These are phyloP conservation scores for Polypedilum vanderplanki DNA, from an alignment of 1,140 invertebrate genomes.

Conservation along the genomic window DNA sequence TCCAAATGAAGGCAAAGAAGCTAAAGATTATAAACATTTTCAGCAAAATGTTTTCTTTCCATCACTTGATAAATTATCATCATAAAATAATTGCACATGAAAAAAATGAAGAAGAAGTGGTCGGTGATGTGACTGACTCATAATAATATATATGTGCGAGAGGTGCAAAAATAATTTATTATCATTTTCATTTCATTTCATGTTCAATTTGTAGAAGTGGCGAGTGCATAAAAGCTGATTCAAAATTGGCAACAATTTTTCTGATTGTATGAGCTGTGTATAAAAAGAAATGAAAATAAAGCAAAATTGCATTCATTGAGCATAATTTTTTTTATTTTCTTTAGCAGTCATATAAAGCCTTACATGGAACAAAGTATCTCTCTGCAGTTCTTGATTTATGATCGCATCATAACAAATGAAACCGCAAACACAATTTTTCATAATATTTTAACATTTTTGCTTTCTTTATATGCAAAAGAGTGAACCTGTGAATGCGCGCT, in stretches of 20 bases:
- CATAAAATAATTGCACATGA: background rate
- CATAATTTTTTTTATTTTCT: background rate
- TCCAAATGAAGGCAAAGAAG: background rate
- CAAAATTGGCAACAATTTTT: background rate
- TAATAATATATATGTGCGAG: background rate
- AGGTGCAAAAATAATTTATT: slow-evolving; percentile 19
- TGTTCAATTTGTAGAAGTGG: slow-evolving; percentile 11
- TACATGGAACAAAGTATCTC: background rate
- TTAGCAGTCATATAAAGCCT: background rate
- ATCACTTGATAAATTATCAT: background rate
- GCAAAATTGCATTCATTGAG: slow-evolving; percentile 12
- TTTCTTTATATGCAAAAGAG: background rate
- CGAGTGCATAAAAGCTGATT: background rate
- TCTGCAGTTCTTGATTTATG: background rate
- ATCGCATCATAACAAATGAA: background rate
- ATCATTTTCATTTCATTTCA: slow-evolving; percentile 19
- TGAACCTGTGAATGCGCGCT: too few species aligned
- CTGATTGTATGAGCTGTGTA: background rate
- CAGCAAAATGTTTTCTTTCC: background rate
- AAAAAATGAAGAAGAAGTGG: too few species aligned
- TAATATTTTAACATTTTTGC: background rate
- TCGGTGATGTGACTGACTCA: background rate
- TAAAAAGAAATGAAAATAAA: background rate
- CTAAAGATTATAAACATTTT: background rate
- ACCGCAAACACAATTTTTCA: background rate